Conservation (phyloP, 2,888 invertebrate species). For the Nipponacmea schrenckii region DNA sequence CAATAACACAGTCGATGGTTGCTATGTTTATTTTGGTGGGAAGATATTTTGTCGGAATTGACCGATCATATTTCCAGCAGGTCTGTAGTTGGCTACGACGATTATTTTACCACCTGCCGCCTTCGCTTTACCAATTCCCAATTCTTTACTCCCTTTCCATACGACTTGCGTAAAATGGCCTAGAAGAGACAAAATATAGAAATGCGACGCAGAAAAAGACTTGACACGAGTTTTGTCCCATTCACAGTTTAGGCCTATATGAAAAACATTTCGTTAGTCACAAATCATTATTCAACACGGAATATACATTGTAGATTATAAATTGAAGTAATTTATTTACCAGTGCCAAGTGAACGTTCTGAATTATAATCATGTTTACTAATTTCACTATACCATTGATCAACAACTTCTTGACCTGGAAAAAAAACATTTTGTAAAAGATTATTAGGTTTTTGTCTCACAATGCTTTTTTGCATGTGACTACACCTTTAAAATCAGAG, state of each 20-base stretch:
- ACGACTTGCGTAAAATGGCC: constrained; percentile 89
- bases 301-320: too few species aligned
- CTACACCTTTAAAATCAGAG: too few species aligned
- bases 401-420: constrained; percentile 58
- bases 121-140: constrained; percentile 82
- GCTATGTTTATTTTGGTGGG: constrained; percentile 32
- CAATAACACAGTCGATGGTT: too few species aligned
- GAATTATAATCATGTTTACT: constrained; percentile 54
- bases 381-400: constrained; percentile 67
- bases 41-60: constrained; percentile 80
- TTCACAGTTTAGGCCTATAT: too few species aligned
- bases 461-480: too few species aligned
- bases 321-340: constrained; percentile 21
- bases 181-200: constrained; percentile 4
- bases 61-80: constrained; percentile 86
- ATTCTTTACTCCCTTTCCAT: constrained; percentile 79
- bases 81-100: constrained; percentile 90
- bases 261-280: too few species aligned
- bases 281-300: too few species aligned
- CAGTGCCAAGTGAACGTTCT: constrained; percentile 42
- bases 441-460: not conserved
- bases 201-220: too few species aligned
- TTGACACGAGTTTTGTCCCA: too few species aligned
- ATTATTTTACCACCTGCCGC: constrained; percentile 78
- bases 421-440: constrained; percentile 13